Base-by-base conservation (phyloP, 2,888 invertebrate genomes). In the Sussaba pulchella region DNA sequence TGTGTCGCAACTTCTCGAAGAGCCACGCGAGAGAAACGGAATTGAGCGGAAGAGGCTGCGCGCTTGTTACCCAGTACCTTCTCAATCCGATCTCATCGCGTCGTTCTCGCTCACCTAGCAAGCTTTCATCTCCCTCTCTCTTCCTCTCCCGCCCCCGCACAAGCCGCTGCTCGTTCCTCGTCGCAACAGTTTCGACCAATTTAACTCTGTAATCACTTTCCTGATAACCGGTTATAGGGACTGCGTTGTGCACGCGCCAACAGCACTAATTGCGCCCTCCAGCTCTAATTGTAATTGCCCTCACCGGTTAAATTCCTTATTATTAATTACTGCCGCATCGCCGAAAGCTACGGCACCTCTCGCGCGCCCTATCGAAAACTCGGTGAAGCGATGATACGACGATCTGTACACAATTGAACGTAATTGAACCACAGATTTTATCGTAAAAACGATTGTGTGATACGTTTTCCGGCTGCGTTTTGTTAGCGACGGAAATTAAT, bases 261-360 rank as follows among this genome's bases (percentile, higher is more conserved):
- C 76, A 69, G 59, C 45, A 41, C 63, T 78, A 77, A 75, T 78
- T 82, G 75, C 52, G 19, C 57, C 74, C 64, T 75, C 43, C 47
- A 54, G n/a, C 50, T 57, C 79, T 81, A 71, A 76, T 79, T 75
- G 73, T 82, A 78, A 84, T 87, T 86, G 84, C 72, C 17, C 59
- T 39, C 71, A 61, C 54, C 76, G 76, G 77, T 82, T 83, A 83
- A 80, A 86, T 85, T 82, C 78, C 83, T 82, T 76, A 83, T 87
- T 87, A 86, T 87, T 85, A 85, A 81, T 81, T 81, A 59, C 17
- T 66, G 69, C 41, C 54, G 39, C 61, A 59, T 50, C 64, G 59
- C 57, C 52, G 57, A 43, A 21, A 63, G 45, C 59, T n/a, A n/a
- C n/a, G n/a, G n/a, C n/a, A n/a, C n/a, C n/a, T n/a, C n/a, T n/a